Percentiles rank a stretch among this genome's conserved stretches.
These are phyloP conservation scores for Orchesella flavescens DNA, from an alignment of 2,888 invertebrate species.

Conservation along the genomic window DNA sequence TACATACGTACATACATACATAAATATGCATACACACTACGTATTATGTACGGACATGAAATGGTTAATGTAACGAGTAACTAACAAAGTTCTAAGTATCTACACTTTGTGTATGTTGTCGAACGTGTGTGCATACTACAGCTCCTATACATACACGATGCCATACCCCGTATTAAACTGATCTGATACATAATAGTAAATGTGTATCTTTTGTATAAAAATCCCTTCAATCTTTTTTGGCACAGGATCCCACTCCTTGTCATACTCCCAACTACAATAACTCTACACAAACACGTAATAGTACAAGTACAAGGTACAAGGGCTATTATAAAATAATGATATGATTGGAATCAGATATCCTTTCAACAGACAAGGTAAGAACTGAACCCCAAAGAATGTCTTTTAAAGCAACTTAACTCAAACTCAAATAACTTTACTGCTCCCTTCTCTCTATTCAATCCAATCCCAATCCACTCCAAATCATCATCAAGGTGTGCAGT, in stretches of 20 bases:
- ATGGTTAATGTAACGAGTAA: too few relatives aligned
- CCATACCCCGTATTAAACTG: too few relatives aligned
- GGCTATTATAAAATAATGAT: constrained; percentile 30
- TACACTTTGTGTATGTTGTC: not conserved
- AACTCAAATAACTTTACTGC: not conserved
- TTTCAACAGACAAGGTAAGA: not conserved
- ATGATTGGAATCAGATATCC: constrained; percentile 6
- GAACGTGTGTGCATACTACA: not conserved
- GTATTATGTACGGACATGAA: too few relatives aligned
- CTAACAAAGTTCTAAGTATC: too few relatives aligned
- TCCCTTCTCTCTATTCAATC: not conserved
- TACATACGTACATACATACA: not conserved
- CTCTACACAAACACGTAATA: constrained; percentile 8
- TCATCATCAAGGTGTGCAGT: constrained; percentile 4
- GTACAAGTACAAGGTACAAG: constrained; percentile 1
- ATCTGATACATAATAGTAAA: too few relatives aligned
- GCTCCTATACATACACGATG: constrained; percentile 10
- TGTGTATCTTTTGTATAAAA: too few relatives aligned
- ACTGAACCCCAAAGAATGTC: not conserved
- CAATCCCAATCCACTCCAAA: not conserved
- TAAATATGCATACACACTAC: too few relatives aligned
- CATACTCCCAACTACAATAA: too few relatives aligned
- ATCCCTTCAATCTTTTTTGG: constrained; percentile 3
- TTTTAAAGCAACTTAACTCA: not conserved
- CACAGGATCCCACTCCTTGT: not conserved